These are phyloP conservation scores for Trimorus sp. DNA, from an alignment of 2,888 invertebrate genomes.

Conservation along the genomic window DNA sequence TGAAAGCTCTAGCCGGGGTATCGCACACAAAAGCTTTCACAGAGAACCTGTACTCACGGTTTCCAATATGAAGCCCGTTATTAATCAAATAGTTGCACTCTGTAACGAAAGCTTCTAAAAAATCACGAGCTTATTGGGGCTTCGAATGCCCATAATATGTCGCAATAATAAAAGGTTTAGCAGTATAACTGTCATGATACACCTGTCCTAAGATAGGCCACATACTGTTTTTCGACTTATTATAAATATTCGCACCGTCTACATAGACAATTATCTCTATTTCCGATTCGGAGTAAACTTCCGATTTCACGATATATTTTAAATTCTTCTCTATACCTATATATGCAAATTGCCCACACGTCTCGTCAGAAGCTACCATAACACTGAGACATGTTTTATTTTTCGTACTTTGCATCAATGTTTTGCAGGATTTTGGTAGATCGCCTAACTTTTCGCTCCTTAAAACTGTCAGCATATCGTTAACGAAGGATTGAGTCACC, in stretches of 20 bases:
- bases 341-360: neutral
- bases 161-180: neutral
- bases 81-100: neutral
- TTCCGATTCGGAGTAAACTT: neutral
- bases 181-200: neutral
- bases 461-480: too few relatives aligned
- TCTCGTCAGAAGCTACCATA: neutral
- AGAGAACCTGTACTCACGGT: neutral
- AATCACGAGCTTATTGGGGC: neutral
- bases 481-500: too few relatives aligned
- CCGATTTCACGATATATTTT: neutral
- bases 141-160: slow-evolving; percentile 3
- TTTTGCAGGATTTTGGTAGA: too few relatives aligned
- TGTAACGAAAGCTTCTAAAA: neutral
- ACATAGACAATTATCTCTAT: neutral
- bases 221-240: neutral
- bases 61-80: neutral
- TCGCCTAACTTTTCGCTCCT: too few relatives aligned
- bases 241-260: neutral
- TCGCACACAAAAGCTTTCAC: neutral
- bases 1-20: neutral
- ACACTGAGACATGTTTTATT: neutral
- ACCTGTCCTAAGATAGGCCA: neutral
- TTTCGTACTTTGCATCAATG: too few relatives aligned
- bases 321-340: neutral